A percentile compares a stretch with the other conserved stretches of the same genome.
Conservation (phyloP, 1,140 invertebrate genomes). For the Harlomillsia oculata region DNA sequence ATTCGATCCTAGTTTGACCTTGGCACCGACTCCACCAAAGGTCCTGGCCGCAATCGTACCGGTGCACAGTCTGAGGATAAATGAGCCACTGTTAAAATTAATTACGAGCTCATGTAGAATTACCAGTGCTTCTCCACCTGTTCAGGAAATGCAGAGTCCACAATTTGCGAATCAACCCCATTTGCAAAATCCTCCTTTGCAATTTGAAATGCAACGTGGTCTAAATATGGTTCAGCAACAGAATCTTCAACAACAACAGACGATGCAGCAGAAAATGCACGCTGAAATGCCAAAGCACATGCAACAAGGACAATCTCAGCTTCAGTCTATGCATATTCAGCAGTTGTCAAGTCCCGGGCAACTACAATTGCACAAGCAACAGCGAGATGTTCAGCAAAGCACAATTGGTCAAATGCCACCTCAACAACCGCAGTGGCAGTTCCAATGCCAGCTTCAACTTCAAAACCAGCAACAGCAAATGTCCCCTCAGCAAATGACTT, state of each 20-base stretch:
- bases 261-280: neutral
- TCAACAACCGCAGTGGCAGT: neutral
- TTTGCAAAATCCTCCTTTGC: neutral
- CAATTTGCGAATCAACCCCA: neutral
- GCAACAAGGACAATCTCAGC: neutral
- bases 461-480: neutral
- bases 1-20: conserved; percentile 23
- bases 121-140: neutral
- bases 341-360: neutral
- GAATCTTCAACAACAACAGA: conserved; percentile 5
- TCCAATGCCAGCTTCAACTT: no score
- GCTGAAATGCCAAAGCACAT: neutral
- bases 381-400: neutral
- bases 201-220: neutral
- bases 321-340: neutral
- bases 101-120: neutral
- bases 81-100: neutral
- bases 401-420: neutral
- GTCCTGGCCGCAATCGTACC: no score
- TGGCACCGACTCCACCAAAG: no score
- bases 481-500: conserved; percentile 3
- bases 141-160: neutral
- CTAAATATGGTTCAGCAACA: no score
- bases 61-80: neutral
- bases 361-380: no score